These are phyloP conservation scores for Triplophysa tibetana DNA, from an alignment of 2,113 vertebrate genomes.

Conservation along the genomic window DNA sequence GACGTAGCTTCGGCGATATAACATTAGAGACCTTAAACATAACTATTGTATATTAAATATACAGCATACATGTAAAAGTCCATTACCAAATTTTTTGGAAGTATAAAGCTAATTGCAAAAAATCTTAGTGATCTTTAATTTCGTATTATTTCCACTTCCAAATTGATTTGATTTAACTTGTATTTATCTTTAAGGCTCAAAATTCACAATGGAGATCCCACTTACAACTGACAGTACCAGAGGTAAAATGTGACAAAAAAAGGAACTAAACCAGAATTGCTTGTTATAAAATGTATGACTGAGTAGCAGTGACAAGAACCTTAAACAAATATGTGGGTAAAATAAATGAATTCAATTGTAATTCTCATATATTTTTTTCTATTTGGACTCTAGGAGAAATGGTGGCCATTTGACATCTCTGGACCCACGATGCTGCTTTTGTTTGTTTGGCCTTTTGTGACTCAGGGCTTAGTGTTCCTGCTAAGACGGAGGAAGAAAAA, in stretches of 20 bases:
- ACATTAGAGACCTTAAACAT: no score
- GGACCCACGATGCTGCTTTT: constrained; percentile 80
- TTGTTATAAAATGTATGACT: not conserved
- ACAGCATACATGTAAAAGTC: no score
- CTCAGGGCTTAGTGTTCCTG: constrained; percentile 81
- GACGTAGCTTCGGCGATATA: not conserved
- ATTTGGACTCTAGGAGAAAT: constrained; percentile 60
- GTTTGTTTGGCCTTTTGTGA: constrained; percentile 89
- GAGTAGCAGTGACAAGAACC: not conserved
- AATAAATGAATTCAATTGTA: no score
- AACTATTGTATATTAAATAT: no score
- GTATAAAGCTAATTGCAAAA: no score
- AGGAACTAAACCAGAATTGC: not conserved
- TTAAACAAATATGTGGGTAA: not conserved
- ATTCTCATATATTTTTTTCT: not conserved
- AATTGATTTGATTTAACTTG: not conserved
- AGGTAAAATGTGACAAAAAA: constrained; percentile 59
- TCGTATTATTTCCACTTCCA: not conserved
- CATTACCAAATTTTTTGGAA: no score
- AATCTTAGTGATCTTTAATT: no score
- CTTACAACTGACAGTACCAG: constrained; percentile 46
- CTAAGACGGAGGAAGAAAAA: constrained; percentile 76
- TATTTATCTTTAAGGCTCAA: constrained; percentile 57
- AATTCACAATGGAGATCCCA: constrained; percentile 59
- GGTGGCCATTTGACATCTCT: constrained; percentile 69